These are phyloP conservation scores for Columbina picui DNA, from an alignment of 2,113 vertebrate species.

Conservation along the genomic window DNA sequence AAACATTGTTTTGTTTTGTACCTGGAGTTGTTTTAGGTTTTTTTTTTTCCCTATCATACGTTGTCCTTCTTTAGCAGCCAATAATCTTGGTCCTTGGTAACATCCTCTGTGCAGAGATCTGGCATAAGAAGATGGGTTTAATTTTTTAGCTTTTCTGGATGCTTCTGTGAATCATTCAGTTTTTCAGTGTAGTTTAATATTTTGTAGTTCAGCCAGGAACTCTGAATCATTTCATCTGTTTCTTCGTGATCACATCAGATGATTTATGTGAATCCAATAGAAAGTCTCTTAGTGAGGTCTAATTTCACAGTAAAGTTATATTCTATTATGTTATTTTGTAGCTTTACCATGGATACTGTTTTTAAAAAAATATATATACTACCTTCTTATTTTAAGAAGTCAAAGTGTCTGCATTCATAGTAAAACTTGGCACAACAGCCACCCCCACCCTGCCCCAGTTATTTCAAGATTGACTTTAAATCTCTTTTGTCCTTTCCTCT, in stretches of 20 bases:
- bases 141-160: background rate
- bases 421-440: background rate
- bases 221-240: background rate
- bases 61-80: background rate
- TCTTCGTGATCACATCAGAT: background rate
- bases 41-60: background rate
- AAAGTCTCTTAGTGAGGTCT: background rate
- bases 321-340: background rate
- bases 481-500: background rate
- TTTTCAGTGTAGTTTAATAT: background rate
- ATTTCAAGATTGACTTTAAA: background rate
- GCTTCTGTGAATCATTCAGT: background rate
- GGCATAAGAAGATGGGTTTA: accelerated
- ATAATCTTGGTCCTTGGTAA: background rate
- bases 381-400: background rate
- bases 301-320: background rate
- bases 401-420: background rate
- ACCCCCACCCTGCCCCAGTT: background rate
- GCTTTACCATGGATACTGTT: background rate
- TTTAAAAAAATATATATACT: background rate
- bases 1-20: background rate
- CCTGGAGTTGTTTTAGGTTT: background rate
- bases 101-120: accelerated
- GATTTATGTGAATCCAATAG: background rate
- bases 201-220: background rate